Evolutionary conservation across 2,888 invertebrate genomes (phyloP).

Genomic region (Agrypnus murinus): DNA sequence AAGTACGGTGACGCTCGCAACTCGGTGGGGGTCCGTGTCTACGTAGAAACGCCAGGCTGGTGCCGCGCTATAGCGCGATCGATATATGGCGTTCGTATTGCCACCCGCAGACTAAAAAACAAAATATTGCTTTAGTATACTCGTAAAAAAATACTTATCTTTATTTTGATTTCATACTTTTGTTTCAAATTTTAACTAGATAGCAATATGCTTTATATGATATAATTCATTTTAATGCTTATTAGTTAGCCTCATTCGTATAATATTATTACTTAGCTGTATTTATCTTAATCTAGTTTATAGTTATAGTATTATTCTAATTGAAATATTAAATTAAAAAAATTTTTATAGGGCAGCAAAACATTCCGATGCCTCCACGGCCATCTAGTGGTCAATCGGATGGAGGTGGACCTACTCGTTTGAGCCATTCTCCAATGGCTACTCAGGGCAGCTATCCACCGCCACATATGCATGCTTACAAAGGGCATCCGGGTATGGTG

Average conservation of each 20-base stretch:
- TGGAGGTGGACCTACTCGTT: slow-evolving; percentile 77
- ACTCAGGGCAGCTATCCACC: slow-evolving; percentile 77
- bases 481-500: slow-evolving; percentile 75
- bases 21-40: slow-evolving; percentile 54
- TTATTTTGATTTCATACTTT: not conserved
- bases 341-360: slow-evolving; percentile 82
- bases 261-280: too few species aligned
- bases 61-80: slow-evolving; percentile 50
- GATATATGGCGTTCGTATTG: slow-evolving; percentile 47
- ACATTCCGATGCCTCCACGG: slow-evolving; percentile 96
- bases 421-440: slow-evolving; percentile 83
- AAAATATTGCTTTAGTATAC: slow-evolving; percentile 22
- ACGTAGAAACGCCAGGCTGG: slow-evolving; percentile 56
- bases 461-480: slow-evolving; percentile 77
- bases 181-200: not conserved
- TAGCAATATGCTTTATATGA: too few species aligned
- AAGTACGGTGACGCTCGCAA: slow-evolving; percentile 42
- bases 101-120: slow-evolving; percentile 44
- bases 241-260: too few species aligned
- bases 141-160: slow-evolving; percentile 16
- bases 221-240: too few species aligned
- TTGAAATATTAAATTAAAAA: too few species aligned
- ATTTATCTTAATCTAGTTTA: too few species aligned
- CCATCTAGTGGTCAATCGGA: slow-evolving; percentile 88
- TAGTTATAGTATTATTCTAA: too few species aligned